These are phyloP conservation scores for Scomber japonicus DNA, from an alignment of 2,113 vertebrate genomes.

Conservation along the genomic window DNA sequence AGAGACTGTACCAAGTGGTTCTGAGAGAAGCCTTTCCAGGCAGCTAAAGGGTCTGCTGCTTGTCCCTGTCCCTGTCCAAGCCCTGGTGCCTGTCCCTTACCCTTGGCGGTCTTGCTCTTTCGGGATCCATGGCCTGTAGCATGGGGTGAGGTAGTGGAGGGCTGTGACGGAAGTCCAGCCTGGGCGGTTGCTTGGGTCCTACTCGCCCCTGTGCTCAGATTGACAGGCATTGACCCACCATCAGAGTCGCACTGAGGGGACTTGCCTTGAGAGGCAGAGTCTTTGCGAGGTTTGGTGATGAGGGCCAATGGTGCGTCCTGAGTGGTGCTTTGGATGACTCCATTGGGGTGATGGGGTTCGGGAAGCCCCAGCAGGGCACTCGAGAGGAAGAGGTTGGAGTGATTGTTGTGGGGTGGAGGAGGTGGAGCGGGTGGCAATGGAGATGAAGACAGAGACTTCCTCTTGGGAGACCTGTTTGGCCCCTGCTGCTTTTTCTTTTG, in stretches of 20 bases:
- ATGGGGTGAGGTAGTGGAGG: slow-evolving; percentile 89
- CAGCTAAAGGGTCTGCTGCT: slow-evolving; percentile 77
- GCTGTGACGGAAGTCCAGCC: slow-evolving; percentile 81
- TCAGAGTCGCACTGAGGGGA: slow-evolving; percentile 81
- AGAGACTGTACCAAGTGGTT: slow-evolving; percentile 90
- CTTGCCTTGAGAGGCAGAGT: slow-evolving; percentile 86
- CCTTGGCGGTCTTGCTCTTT: slow-evolving; percentile 91
- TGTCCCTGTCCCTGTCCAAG: slow-evolving; percentile 57
- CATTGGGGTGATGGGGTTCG: slow-evolving; percentile 89
- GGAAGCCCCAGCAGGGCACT: slow-evolving; percentile 94
- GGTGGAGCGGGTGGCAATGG: slow-evolving; percentile 74
- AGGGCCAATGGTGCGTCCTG: slow-evolving; percentile 96
- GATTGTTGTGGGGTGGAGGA: slow-evolving; percentile 89
- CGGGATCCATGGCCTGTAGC: slow-evolving; percentile 87
- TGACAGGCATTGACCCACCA: slow-evolving; percentile 89
- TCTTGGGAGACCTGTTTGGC: slow-evolving; percentile 92
- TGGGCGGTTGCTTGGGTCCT: slow-evolving; percentile 82
- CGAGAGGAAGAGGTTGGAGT: slow-evolving; percentile 95
- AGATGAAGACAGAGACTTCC: slow-evolving; percentile 86
- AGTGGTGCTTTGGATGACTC: slow-evolving; percentile 95
- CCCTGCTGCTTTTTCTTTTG: slow-evolving; percentile 92
- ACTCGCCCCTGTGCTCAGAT: slow-evolving; percentile 91
- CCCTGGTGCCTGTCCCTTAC: slow-evolving; percentile 69
- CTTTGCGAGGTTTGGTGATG: slow-evolving; percentile 93
- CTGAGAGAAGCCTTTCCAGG: slow-evolving; percentile 88